Evolutionary conservation across 2,797 vertebrate species (phyloP), one percentile per base, ranked within the genome.

Genomic region (Macropus fuliginosus): DNA sequence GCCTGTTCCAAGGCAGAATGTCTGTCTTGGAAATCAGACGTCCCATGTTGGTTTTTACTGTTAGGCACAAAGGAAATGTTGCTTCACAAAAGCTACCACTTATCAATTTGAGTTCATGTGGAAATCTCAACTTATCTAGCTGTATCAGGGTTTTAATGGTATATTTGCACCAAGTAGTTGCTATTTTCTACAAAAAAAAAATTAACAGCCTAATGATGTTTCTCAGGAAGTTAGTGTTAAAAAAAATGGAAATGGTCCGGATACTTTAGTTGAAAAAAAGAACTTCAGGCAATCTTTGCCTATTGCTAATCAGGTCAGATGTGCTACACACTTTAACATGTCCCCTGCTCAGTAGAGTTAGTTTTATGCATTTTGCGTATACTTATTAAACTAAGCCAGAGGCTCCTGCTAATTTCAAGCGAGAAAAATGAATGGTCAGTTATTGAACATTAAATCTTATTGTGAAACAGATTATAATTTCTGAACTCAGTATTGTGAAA

Each of bases 401-500:
- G 87, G 96, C 96, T 97, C 62, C 93, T 94, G 52, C 97, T 98
- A 93, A 92, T 98, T 98, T 96, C 92, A 96, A 92, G 90, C 24
- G 54, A 40, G 18, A 94, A 92, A 89, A 92, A 50, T 0, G 40
- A 96, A 95, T 95, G 92, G 91, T 59, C 97, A 62, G 0, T 93
- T 96, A 95, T 18, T 95, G 91, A 91, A 55, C 94, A 96, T 97
- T 92, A 97, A 87, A 97, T 98, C 92, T 92, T 91, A 96, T 13
- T 94, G 92, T 96, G 92, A 56, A 97, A 97, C 95, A 50, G 91
- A 3, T 97, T 97, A 95, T 97, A 57, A 95, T 34, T 97, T 95
- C 91, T 27, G 55, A 90, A 0, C 50, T 95, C 52, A 40, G 16
- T 95, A 90, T 95, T 97, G 91, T 91, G 18, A 81, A 81, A 81